Evolutionary conservation across 92 coral and sea anemone genomes (phyloP).

Genomic region (Paramuricea clavata): DNA sequence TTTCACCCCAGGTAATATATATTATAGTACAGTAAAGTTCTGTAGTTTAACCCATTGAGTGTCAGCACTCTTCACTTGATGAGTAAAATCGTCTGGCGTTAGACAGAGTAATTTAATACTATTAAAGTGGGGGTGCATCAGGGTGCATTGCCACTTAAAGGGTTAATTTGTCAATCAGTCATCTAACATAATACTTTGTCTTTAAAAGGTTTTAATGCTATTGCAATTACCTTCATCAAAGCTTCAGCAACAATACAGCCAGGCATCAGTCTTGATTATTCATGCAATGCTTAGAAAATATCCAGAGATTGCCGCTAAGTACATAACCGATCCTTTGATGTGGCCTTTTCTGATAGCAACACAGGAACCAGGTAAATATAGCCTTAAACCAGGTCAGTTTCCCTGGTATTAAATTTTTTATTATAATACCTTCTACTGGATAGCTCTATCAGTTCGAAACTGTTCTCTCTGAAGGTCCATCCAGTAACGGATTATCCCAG

Average conservation of each 20-base stretch:
- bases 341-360: constrained; percentile 78
- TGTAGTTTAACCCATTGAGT: background rate
- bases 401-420: too few species aligned
- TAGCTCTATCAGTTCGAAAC: too few species aligned
- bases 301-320: constrained; percentile 72
- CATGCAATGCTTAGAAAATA: constrained; percentile 77
- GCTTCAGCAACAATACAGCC: constrained; percentile 73
- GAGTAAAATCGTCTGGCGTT: too few species aligned
- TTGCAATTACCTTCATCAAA: constrained; percentile 70
- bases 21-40: background rate
- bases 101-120: too few species aligned
- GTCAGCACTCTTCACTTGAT: background rate
- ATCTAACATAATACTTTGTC: background rate
- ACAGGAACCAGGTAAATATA: background rate
- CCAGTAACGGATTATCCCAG: too few species aligned
- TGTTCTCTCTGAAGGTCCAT: too few species aligned
- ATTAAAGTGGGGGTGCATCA: too few species aligned
- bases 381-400: too few species aligned
- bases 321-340: constrained; percentile 70
- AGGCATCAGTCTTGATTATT: constrained; percentile 75
- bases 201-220: constrained; percentile 69
- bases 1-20: constrained; percentile 82
- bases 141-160: too few species aligned
- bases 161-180: too few species aligned
- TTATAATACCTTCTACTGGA: too few species aligned